phyloP scores from a whole-genome alignment of 2,888 invertebrate species.

The Phengaris arion region DNA sequence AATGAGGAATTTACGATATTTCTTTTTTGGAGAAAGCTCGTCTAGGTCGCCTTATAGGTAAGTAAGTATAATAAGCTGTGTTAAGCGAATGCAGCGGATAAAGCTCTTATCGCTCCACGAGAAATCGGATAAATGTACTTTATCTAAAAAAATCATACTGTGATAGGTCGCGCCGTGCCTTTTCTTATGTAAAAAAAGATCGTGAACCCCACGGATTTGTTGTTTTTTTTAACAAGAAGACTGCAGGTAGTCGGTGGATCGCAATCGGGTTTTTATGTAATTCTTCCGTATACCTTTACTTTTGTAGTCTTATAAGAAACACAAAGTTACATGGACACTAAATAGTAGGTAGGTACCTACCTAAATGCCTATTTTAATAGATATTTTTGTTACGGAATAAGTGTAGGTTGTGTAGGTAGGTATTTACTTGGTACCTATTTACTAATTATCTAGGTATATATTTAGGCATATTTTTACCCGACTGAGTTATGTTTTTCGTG shows the following conservation, averaged over 20 bases:
- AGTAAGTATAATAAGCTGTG: constrained; percentile 24
- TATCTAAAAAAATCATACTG: constrained; percentile 61
- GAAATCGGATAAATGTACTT: constrained; percentile 55
- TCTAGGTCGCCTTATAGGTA: no score
- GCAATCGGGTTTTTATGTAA: constrained; percentile 57
- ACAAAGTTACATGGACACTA: background rate
- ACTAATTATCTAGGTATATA: no score
- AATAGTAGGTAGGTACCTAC: no score
- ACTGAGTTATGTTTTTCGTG: no score
- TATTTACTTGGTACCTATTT: no score
- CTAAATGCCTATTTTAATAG: no score
- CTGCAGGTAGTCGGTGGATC: constrained; percentile 67
- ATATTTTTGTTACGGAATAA: no score
- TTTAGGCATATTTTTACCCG: no score
- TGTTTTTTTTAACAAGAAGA: constrained; percentile 60
- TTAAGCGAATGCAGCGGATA: constrained; percentile 62
- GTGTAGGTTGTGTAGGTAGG: no score
- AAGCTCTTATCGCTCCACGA: constrained; percentile 69
- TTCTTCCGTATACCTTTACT: background rate
- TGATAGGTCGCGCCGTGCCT: constrained; percentile 72
- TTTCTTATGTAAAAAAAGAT: constrained; percentile 66
- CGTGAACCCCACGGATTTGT: constrained; percentile 69
- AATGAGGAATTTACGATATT: no score
- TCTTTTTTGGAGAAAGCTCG: no score
- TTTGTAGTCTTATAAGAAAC: constrained; percentile 20